Evolutionary conservation across 2,113 vertebrate genomes (phyloP).

Genomic region (Cacatua alba): DNA sequence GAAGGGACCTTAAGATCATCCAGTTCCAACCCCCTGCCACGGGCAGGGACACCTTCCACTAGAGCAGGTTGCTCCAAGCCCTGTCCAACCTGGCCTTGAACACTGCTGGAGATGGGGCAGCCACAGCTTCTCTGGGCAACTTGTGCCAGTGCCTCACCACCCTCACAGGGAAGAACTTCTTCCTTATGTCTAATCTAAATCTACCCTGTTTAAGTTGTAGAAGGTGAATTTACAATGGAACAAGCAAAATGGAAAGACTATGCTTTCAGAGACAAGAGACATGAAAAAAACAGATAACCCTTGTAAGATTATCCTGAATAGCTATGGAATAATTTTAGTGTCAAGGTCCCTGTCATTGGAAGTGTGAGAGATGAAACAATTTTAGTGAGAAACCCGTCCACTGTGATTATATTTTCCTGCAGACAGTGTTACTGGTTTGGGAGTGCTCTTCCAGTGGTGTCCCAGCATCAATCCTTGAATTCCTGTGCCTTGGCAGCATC

Average conservation of each 20-base stretch:
- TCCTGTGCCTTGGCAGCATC: not conserved
- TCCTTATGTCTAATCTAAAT: not conserved
- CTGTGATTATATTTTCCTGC: fast-evolving
- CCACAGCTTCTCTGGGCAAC: not conserved
- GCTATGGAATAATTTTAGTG: not conserved
- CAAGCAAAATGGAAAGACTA: not conserved
- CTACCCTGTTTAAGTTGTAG: not conserved
- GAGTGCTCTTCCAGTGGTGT: not conserved
- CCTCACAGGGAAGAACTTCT: not conserved
- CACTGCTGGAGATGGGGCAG: not conserved
- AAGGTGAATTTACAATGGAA: fast-evolving
- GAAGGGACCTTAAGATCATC: not conserved
- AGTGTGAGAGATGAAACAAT: not conserved
- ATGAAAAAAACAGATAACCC: not conserved
- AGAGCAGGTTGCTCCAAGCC: not conserved
- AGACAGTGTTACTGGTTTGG: not conserved
- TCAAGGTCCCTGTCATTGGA: not conserved
- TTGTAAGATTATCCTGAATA: not conserved
- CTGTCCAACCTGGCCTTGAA: not conserved
- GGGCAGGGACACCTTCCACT: not conserved
- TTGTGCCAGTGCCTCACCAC: not conserved
- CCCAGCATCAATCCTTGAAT: not conserved
- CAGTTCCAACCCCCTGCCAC: not conserved
- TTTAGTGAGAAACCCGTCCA: not conserved
- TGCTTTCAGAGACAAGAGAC: not conserved